Base-by-base conservation (phyloP, 2,113 vertebrate species). In the Ranitomeya imitator region DNA sequence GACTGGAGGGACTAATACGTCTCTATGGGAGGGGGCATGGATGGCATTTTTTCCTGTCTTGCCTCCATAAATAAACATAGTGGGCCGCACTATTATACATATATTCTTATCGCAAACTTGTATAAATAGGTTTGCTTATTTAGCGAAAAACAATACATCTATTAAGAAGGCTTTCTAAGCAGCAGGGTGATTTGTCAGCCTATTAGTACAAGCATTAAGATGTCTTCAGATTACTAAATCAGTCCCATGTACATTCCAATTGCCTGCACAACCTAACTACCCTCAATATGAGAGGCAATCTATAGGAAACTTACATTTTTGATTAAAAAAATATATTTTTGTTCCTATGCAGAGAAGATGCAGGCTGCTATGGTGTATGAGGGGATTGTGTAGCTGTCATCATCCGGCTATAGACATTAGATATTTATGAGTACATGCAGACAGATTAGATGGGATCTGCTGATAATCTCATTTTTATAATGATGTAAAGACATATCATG, bases 51-150 rank as follows among this genome's bases (percentile, higher is more conserved):
- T 83, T 54, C 63, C 63, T 69, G 37, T 69, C 31, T 83, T 83
- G 19, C 31, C 52, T 71, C 21, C 52, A 85, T 26, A 71, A 55
- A 85, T 55, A 85, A 69, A 85, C 65, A 51, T 23, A 11, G 9
- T 63, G 59, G 79, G 79, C 37, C 37, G 11, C 80, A 63, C 18
- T 61, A 81, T 61, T n/a, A 80, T 23, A 60, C 23, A 60, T 60
- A 80, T 60, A 80, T 80, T 80, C 8, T 80, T 60, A 80, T 59
- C 54, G 6, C n/a, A 52, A 60, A 31, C 55, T 79, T 57, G n/a
- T 80, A 60, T 80, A 80, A 80, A 80, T 80, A 80, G 79, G n/a
- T 61, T 81, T 79, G 77, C 77, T 79, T 61, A 81, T 81, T 61
- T 81, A 31, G 59, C 37, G 80, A 51, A 83, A 83, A 51, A 65